Conservation (phyloP, 2,797 vertebrate genomes). For the Cryptoprocta ferox region DNA sequence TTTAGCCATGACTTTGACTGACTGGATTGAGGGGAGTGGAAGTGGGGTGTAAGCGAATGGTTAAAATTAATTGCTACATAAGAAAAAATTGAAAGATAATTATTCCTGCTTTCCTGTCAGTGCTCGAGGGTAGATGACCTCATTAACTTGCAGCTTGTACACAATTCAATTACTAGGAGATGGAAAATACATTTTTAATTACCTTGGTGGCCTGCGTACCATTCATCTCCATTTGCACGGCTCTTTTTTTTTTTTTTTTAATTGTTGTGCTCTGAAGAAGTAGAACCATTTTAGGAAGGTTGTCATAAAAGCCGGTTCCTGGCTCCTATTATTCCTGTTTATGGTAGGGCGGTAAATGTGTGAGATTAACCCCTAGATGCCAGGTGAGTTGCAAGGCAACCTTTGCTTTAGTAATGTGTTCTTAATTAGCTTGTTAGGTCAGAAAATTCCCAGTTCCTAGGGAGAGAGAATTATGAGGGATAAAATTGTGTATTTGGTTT, state of each 20-base stretch:
- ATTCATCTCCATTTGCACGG: slow-evolving; percentile 92
- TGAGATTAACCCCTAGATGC: slow-evolving; percentile 78
- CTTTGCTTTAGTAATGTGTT: not conserved
- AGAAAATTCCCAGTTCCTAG: slow-evolving; percentile 39
- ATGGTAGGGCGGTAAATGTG: slow-evolving; percentile 75
- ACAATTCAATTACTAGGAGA: slow-evolving; percentile 97
- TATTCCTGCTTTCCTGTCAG: slow-evolving; percentile 96
- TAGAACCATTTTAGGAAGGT: slow-evolving; percentile 77
- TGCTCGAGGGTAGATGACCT: slow-evolving; percentile 94
- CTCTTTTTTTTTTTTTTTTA: slow-evolving; percentile 80
- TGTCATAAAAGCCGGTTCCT: slow-evolving; percentile 73
- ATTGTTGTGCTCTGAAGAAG: slow-evolving; percentile 86
- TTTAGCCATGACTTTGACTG: slow-evolving; percentile 90
- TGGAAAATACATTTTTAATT: slow-evolving; percentile 98
- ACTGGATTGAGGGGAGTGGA: slow-evolving; percentile 87
- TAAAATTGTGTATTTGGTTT: slow-evolving; percentile 69
- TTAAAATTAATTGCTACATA: slow-evolving; percentile 96
- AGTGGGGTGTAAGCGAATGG: slow-evolving; percentile 89
- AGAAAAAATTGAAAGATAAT: slow-evolving; percentile 96
- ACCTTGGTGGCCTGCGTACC: slow-evolving; percentile 90
- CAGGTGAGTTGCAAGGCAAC: slow-evolving; percentile 28
- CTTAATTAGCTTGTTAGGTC: slow-evolving; percentile 65
- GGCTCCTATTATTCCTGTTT: slow-evolving; percentile 76
- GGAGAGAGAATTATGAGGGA: slow-evolving; percentile 31
- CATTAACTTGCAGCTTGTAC: slow-evolving; percentile 97